phyloP scores from a whole-genome alignment of 2,113 vertebrate species.

The Gymnarchus niloticus region DNA sequence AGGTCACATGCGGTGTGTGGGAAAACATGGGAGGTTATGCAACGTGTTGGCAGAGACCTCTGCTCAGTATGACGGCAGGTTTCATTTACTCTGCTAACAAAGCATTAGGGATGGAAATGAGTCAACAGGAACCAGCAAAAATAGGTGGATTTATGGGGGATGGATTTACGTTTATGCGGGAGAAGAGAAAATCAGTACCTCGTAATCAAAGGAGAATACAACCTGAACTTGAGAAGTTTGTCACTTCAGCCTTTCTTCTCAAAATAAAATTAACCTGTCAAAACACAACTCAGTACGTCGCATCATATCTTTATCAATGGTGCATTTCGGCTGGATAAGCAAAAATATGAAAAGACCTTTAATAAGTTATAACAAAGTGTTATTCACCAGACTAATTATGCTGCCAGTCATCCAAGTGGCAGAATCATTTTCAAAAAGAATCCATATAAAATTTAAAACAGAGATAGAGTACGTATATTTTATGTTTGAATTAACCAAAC shows the following conservation, averaged over 20 bases:
- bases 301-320: not conserved
- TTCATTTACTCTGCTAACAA: constrained; percentile 16
- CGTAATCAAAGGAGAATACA: not conserved
- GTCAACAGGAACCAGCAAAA: not conserved
- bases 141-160: not conserved
- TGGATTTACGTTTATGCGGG: too few relatives aligned
- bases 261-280: not conserved
- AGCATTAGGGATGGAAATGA: not conserved
- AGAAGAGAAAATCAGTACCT: not conserved
- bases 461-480: not conserved
- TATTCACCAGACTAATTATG: not conserved
- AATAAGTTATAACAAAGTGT: not conserved
- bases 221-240: not conserved
- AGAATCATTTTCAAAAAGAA: not conserved
- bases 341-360: not conserved
- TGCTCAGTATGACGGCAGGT: not conserved
- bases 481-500: not conserved
- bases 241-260: not conserved
- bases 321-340: not conserved
- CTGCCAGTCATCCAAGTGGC: not conserved
- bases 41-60: not conserved
- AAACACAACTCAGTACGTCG: not conserved
- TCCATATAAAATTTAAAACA: not conserved
- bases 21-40: not conserved
- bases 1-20: constrained; percentile 8